Base-by-base conservation (phyloP, 2,113 vertebrate species). In the Scomber colias region DNA sequence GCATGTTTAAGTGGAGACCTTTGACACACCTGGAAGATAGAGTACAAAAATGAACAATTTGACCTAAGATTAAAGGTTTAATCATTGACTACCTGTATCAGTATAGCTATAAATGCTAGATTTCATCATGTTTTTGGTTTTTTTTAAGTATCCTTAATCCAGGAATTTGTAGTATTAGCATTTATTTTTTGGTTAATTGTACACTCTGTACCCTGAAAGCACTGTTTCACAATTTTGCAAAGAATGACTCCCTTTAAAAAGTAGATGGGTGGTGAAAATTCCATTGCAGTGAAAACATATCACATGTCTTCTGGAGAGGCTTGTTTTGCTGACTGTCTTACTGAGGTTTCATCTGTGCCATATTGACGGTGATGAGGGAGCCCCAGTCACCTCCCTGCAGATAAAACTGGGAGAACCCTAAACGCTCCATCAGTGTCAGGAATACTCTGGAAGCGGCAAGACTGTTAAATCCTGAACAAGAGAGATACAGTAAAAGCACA, bases 381-480 rank as follows among this genome's bases (percentile, higher is more conserved):
- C 96, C 97, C 96, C 96, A 97, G 88, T 98, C 97, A 71, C 96
- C 97, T 27, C 97, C 97, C 80, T 98, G 96, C 46, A 97, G 0
- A n/a, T 97, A 98, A 84, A 95, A 98, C 69, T 96, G 61, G 16
- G 84, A 91, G 86, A 97, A 97, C n/a, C 96, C 96, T 75, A 98
- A 75, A 71, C 96, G 95, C 60, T 93, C 95, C 97, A 98, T 98
- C 84, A 97, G 90, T 27, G 95, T 97, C 82, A 96, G 95, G 88
- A 98, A 97, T 87, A 97, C 81, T 24, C 96, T 92, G 46, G 96
- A 95, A 45, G 95, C 90, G 68, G 94, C 96, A 5, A 95, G 0
- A 11, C 77, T 66, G 65, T 95, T 60, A 83, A 97, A 97, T 4
- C 93, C 97, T 98, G 75, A 19, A 67, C 0, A 27, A 12, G 45